Conservation (phyloP, 2,888 invertebrate genomes). For the Baccha elongata region DNA sequence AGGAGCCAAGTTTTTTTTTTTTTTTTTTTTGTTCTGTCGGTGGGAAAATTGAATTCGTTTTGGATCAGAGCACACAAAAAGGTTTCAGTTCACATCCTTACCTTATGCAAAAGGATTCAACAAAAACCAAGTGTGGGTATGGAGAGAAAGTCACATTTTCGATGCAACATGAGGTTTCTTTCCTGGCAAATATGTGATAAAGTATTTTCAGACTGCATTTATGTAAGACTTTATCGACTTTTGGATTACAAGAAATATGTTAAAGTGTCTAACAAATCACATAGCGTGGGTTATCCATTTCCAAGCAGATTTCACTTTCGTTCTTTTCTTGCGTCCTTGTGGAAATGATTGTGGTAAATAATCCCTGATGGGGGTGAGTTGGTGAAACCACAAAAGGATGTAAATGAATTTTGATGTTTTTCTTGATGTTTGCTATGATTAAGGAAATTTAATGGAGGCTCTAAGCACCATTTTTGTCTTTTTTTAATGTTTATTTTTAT, state of each 20-base stretch:
- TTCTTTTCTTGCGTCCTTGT: not conserved
- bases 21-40: not conserved
- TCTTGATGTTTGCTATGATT: conserved; percentile 40
- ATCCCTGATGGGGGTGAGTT: not conserved
- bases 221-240: conserved; percentile 1
- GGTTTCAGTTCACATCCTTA: conserved; percentile 5
- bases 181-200: conserved; percentile 47
- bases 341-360: conserved; percentile 15
- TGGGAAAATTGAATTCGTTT: conserved; percentile 41
- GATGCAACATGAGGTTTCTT: conserved; percentile 25
- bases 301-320: not conserved
- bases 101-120: not conserved
- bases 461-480: conserved; percentile 11
- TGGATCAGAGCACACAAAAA: conserved; percentile 12
- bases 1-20: conserved; percentile 5
- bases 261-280: conserved; percentile 41
- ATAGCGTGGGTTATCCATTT: conserved; percentile 25
- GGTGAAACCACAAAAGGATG: not conserved
- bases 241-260: conserved; percentile 27
- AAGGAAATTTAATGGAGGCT: conserved; percentile 28
- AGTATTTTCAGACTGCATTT: conserved; percentile 25
- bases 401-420: not conserved
- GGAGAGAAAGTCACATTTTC: not conserved
- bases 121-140: not conserved
- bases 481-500: not conserved